These are phyloP conservation scores for Trichogramma pretiosum DNA, from an alignment of 1,140 invertebrate genomes.

Conservation along the genomic window DNA sequence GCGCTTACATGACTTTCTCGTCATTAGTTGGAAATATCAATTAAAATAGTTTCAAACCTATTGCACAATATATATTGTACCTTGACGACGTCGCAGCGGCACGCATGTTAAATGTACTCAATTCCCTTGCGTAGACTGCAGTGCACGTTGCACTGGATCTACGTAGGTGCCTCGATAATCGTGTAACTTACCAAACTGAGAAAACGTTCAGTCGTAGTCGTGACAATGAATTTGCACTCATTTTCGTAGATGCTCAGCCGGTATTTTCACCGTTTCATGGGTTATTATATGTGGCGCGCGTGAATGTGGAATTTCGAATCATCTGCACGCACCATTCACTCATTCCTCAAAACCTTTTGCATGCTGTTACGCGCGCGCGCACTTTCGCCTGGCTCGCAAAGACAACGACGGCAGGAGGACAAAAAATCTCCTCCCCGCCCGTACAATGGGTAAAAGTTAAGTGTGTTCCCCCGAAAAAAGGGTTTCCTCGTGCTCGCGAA, in stretches of 20 bases:
- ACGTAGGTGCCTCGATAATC: no score
- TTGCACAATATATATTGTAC: conserved; percentile 13
- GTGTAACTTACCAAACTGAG: no score
- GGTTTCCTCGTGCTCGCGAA: conserved; percentile 10
- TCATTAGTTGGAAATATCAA: conserved; percentile 9
- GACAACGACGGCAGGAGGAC: no score
- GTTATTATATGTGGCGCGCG: no score
- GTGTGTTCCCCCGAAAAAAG: neutral
- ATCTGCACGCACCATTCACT: no score
- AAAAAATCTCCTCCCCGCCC: conserved; percentile 3
- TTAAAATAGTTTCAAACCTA: conserved; percentile 14
- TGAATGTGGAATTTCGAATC: no score
- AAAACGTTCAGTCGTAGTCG: no score
- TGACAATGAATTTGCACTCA: conserved; percentile 1
- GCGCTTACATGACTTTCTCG: conserved; percentile 15
- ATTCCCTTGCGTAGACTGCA: no score
- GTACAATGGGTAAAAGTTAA: conserved; percentile 14
- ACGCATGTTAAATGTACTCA: neutral
- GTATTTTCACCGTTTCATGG: no score
- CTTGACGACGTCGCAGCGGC: neutral
- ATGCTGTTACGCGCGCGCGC: no score
- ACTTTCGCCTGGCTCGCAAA: conserved; percentile 4
- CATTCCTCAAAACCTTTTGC: neutral
- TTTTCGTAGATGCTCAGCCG: no score
- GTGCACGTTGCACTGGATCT: no score